phyloP scores from a whole-genome alignment of 2,888 invertebrate genomes.

The Pelosia muscerda region DNA sequence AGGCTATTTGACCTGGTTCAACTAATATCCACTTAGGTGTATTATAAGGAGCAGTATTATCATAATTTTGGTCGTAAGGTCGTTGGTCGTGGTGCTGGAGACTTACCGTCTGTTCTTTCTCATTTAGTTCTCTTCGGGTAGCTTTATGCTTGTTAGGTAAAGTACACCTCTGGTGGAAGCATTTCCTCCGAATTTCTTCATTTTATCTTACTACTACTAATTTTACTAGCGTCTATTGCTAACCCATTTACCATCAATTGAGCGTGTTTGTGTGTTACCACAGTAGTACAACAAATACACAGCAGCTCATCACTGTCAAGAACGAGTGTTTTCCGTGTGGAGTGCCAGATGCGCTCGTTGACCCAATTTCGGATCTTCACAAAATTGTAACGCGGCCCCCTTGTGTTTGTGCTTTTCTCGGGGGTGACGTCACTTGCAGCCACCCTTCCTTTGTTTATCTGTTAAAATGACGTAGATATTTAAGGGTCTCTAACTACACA shows the following conservation, averaged over 20 bases:
- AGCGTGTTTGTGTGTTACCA: not conserved
- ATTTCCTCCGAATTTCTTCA: not conserved
- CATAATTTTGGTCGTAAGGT: too few relatives aligned
- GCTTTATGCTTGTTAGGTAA: not conserved
- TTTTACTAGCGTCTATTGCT: too few relatives aligned
- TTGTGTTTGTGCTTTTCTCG: conserved; percentile 34
- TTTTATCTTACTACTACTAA: too few relatives aligned
- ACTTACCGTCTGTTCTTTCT: too few relatives aligned
- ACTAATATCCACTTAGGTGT: too few relatives aligned
- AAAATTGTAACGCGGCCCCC: conserved; percentile 39
- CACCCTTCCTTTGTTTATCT: conserved; percentile 33
- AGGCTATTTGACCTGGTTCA: not conserved
- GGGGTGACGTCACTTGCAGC: conserved; percentile 38
- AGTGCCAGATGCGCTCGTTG: conserved; percentile 35
- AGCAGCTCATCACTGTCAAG: conserved; percentile 5
- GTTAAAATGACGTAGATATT: conserved; percentile 19
- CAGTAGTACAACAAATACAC: not conserved
- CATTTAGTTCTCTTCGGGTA: not conserved
- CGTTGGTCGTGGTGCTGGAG: too few relatives aligned
- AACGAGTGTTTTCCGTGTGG: not conserved
- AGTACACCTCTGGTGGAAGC: not conserved
- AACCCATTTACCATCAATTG: not conserved
- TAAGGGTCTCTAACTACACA: not conserved
- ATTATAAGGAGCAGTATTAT: too few relatives aligned
- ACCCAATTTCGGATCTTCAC: conserved; percentile 50